These are phyloP conservation scores for Telmatherina bonti DNA, from an alignment of 2,797 vertebrate species.

Conservation along the genomic window DNA sequence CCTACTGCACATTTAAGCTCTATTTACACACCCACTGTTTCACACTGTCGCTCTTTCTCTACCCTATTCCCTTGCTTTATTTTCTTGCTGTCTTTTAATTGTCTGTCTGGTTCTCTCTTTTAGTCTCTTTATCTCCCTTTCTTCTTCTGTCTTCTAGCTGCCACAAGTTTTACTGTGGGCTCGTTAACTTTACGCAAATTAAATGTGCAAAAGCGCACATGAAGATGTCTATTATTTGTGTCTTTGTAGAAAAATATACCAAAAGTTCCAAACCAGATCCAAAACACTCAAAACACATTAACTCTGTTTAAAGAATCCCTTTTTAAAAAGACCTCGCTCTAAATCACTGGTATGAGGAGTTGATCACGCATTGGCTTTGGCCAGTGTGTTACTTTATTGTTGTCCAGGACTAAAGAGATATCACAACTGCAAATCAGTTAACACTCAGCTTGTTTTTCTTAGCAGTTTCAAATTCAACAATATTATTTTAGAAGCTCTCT, in stretches of 20 bases:
- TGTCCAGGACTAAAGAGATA: not conserved
- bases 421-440: not conserved
- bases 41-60: constrained; percentile 60
- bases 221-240: constrained; percentile 7
- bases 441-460: not conserved
- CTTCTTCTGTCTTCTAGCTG: constrained; percentile 26
- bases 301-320: not conserved
- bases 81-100: constrained; percentile 59
- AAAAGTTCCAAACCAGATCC: constrained; percentile 11
- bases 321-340: not conserved
- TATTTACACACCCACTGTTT: constrained; percentile 77
- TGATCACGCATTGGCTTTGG: not conserved
- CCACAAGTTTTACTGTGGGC: constrained; percentile 5
- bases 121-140: constrained; percentile 24
- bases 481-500: not conserved
- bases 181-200: constrained; percentile 17
- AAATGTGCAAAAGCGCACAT: constrained; percentile 3
- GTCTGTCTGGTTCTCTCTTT: constrained; percentile 60
- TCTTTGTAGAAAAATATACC: constrained; percentile 18
- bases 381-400: not conserved
- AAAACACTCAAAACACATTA: constrained; percentile 2
- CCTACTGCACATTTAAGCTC: constrained; percentile 81
- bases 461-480: not conserved
- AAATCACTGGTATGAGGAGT: constrained; percentile 6
- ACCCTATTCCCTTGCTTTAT: constrained; percentile 50